These are phyloP conservation scores for Coenonympha arcania DNA, from an alignment of 2,888 invertebrate genomes.

Conservation along the genomic window DNA sequence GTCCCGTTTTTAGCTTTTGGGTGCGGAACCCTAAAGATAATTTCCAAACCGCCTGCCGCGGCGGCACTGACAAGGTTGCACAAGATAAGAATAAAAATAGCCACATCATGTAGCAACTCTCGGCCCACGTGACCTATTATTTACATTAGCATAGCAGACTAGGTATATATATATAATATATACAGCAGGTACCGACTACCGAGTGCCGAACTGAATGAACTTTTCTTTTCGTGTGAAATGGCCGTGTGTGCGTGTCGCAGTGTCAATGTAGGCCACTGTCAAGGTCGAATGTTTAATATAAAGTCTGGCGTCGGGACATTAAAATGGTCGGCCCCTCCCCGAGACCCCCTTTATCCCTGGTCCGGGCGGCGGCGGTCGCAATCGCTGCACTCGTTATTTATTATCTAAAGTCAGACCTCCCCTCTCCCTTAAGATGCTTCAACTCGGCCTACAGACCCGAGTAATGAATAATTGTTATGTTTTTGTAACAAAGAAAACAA, in stretches of 20 bases:
- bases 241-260: constrained; percentile 69
- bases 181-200: constrained; percentile 46
- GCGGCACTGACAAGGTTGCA: constrained; percentile 33
- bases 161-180: no score
- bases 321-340: constrained; percentile 72
- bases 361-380: constrained; percentile 63
- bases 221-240: constrained; percentile 68
- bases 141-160: constrained; percentile 43
- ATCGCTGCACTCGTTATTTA: constrained; percentile 74
- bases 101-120: constrained; percentile 30
- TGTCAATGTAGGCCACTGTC: constrained; percentile 73
- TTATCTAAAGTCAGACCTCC: constrained; percentile 65
- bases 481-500: neutral
- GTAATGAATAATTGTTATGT: constrained; percentile 1
- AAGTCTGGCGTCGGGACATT: constrained; percentile 74
- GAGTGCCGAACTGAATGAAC: constrained; percentile 67
- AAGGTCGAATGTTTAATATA: constrained; percentile 75
- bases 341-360: constrained; percentile 59
- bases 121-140: constrained; percentile 61
- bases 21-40: neutral
- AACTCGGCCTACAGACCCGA: constrained; percentile 21
- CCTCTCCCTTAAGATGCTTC: constrained; percentile 27
- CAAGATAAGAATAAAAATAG: constrained; percentile 28
- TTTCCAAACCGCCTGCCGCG: constrained; percentile 4
- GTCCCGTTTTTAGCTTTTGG: no score